Base-by-base conservation (phyloP, 1,140 invertebrate genomes). In the Whitmania pigra region DNA sequence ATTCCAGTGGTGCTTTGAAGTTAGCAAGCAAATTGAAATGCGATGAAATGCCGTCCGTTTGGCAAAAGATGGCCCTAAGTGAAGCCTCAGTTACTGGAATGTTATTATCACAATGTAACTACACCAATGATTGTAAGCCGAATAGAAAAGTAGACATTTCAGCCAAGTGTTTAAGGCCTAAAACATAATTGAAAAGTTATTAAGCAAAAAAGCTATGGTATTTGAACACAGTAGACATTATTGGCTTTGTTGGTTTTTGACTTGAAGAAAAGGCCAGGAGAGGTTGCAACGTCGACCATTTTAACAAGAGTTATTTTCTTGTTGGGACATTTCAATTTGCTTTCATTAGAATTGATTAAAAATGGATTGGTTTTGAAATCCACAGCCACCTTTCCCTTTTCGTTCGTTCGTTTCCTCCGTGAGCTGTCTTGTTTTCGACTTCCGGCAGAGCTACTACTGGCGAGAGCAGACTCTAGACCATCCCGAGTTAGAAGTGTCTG, bases 261-360 rank as follows among this genome's bases (percentile, higher is more conserved):
- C 57, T 63, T 63, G 57, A 63, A 25, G 57, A 63, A 22, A 63
- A 63, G 57, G 22, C 4, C 57, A 25, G 57, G 57, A 63, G 57
- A 63, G 4, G 57, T 63, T 63, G 57, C 57, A n/a, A 31, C 57
- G 29, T 63, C 57, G 13, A 63, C 29, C 57, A 63, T 63, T 20
- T 63, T 63, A 31, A 63, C 22, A 15, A 31, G 57, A 25, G 57
- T 63, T 63, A 31, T 25, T 31, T 22, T 63, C 18, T 63, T 63
- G 20, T 31, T 63, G 11, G 57, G 29, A 63, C 57, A 63, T 31
- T 63, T 63, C 57, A 25, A 31, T 63, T 63, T 63, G 29, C 22
- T 63, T 63, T 63, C 57, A 63, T 25, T 18, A 18, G 29, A 63
- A 63, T 31, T 63, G 9, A 25, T 63, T 63, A 63, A 22, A 22